A percentile compares a stretch with the other conserved stretches of the same genome.
Conservation (phyloP, 1,140 invertebrate species). For the Aculops lycopersici region DNA sequence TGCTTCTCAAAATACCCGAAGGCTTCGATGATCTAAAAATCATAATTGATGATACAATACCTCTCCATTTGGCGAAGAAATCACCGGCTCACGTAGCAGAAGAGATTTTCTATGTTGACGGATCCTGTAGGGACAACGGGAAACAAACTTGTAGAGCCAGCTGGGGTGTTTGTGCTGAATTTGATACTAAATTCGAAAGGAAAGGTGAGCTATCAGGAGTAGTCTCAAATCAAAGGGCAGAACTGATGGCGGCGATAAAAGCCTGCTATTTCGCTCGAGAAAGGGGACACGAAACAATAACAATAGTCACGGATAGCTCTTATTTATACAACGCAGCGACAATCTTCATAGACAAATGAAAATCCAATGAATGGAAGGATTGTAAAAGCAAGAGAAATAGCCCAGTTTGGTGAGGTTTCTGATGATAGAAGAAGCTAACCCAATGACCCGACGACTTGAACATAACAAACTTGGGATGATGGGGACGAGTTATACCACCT, state of each 20-base stretch:
- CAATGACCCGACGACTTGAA: too few species aligned
- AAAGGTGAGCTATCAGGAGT: not conserved
- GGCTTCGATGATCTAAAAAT: not conserved
- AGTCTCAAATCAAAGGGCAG: not conserved
- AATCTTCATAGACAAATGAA: not conserved
- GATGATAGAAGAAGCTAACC: too few species aligned
- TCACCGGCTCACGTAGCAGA: not conserved
- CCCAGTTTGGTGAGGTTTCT: too few species aligned
- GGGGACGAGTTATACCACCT: too few species aligned
- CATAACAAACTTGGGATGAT: too few species aligned
- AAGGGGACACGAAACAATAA: not conserved
- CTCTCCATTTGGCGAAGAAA: not conserved
- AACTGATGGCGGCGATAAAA: not conserved
- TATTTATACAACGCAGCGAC: not conserved
- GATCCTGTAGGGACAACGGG: not conserved
- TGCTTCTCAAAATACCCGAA: not conserved
- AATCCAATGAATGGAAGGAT: not conserved
- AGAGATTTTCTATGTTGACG: not conserved
- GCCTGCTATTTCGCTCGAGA: not conserved
- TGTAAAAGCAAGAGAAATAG: too few species aligned
- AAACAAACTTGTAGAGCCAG: not conserved
- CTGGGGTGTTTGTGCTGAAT: not conserved
- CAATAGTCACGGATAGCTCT: not conserved
- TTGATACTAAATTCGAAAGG: not conserved
- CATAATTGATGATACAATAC: not conserved